phyloP scores from a whole-genome alignment of 2,888 invertebrate genomes.

The Mystacides longicornis region DNA sequence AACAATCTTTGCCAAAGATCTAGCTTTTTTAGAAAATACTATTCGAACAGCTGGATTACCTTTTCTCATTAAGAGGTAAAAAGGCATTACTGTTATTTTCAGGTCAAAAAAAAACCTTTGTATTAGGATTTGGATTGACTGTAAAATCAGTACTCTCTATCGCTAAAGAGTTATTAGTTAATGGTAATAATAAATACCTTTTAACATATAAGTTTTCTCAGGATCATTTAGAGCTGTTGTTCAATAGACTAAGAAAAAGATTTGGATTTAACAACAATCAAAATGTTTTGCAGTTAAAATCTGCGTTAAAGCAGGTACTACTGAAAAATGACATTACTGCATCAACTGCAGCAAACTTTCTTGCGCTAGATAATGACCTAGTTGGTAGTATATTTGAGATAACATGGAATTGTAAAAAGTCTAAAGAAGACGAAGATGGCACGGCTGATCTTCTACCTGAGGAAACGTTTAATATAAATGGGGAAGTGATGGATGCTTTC shows the following conservation, averaged over 20 bases:
- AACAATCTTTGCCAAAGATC: neutral
- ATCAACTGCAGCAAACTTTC: constrained; percentile 4
- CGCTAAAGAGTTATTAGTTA: neutral
- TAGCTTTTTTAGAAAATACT: neutral
- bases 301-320: neutral
- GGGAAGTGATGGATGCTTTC: neutral
- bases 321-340: neutral
- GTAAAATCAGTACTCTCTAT: neutral
- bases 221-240: constrained; percentile 1
- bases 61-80: neutral
- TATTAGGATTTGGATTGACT: neutral
- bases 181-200: neutral
- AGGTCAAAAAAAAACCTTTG: neutral
- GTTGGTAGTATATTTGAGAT: neutral
- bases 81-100: neutral
- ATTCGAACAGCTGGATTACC: neutral
- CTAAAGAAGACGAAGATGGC: neutral
- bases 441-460: neutral
- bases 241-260: neutral
- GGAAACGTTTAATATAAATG: neutral
- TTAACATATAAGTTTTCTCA: neutral
- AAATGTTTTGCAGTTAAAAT: constrained; percentile 5
- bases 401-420: neutral
- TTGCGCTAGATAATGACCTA: neutral
- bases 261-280: neutral